These are phyloP conservation scores for Dendroctonus ponderosae DNA, from an alignment of 1,140 invertebrate species.

Conservation along the genomic window DNA sequence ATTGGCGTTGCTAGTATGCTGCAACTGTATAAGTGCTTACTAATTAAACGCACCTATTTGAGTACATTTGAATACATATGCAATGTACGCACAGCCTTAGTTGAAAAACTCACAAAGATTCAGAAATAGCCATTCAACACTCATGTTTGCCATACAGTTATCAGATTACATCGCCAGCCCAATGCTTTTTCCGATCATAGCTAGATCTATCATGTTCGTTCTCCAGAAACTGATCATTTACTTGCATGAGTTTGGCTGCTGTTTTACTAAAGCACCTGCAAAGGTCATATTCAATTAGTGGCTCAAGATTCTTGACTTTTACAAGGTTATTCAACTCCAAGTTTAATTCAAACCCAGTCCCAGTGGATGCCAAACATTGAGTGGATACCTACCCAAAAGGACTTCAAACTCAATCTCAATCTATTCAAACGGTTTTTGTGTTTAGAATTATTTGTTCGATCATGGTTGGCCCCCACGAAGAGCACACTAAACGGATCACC, in stretches of 20 bases:
- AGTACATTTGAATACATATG: not conserved
- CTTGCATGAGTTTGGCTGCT: too few species aligned
- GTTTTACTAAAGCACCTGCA: too few species aligned
- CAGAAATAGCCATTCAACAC: not conserved
- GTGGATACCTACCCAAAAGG: not conserved
- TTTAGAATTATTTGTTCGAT: constrained; percentile 13
- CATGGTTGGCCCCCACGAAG: constrained; percentile 31
- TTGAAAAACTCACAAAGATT: not conserved
- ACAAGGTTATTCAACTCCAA: too few species aligned
- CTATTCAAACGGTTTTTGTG: not conserved
- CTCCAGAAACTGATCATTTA: too few species aligned
- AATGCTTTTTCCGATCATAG: too few species aligned
- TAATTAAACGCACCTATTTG: not conserved
- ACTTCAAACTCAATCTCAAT: not conserved
- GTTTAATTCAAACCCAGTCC: too few species aligned
- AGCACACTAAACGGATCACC: constrained; percentile 22
- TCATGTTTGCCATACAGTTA: not conserved
- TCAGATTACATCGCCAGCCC: too few species aligned
- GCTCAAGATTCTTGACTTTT: too few species aligned
- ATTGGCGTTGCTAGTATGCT: not conserved
- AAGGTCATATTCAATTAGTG: too few species aligned
- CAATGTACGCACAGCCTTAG: not conserved
- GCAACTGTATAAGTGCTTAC: not conserved
- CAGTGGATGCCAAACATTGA: not conserved
- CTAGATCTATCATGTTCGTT: too few species aligned